These are phyloP conservation scores for Chrosomus eos DNA, from an alignment of 2,797 vertebrate species.

Conservation along the genomic window DNA sequence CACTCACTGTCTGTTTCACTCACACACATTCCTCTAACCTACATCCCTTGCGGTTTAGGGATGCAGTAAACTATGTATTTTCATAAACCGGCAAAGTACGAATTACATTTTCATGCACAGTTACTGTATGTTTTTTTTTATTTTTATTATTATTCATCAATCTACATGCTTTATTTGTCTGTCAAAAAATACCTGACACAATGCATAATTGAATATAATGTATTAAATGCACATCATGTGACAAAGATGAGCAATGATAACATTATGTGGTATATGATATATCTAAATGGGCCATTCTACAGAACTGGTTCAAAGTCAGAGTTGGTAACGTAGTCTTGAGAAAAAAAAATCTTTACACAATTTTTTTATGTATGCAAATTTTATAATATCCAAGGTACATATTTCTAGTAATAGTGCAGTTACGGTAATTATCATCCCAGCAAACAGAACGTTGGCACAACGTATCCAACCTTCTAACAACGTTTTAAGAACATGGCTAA, in stretches of 20 bases:
- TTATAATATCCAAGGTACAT: no score
- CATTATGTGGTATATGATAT: not conserved
- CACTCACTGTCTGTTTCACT: slow-evolving; percentile 35
- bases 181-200: not conserved
- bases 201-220: not conserved
- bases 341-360: no score
- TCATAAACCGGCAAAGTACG: not conserved
- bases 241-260: not conserved
- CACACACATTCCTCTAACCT: slow-evolving; percentile 6
- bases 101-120: not conserved
- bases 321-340: no score
- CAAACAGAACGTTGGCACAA: no score
- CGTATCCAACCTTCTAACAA: no score
- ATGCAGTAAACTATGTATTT: not conserved
- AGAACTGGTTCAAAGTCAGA: no score
- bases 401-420: no score
- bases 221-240: not conserved
- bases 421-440: no score
- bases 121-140: not conserved
- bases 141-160: not conserved
- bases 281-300: not conserved
- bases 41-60: not conserved
- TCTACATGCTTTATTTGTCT: not conserved
- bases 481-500: no score
- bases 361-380: no score